Base-by-base conservation (phyloP, 2,797 vertebrate genomes). In the Malacoctenus gilli region DNA sequence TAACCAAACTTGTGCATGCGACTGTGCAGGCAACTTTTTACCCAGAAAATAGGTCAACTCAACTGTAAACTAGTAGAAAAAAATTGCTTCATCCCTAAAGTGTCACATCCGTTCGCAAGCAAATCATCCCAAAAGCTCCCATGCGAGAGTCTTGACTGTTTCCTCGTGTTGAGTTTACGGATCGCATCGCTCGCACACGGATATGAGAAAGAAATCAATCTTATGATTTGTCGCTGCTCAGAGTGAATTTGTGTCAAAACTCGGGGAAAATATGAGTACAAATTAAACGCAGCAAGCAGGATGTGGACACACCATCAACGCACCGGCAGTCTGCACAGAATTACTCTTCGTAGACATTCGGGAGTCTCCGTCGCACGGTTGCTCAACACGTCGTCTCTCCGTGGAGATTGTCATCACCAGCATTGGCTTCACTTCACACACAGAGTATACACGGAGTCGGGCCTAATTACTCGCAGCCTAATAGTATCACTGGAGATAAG, bases 401-500 rank as follows among this genome's bases (percentile, higher is more conserved):
- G 5, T 60, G 30, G 66, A 75, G 65, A 80, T 76, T 36, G 66
- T 63, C 43, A 49, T 76, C 70, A 43, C 52, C 46, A 71, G 32
- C 16, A 31, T 50, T 85, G 83, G 82, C 84, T 73, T 55, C 54
- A 71, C 59, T 75, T 87, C 79, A 78, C 62, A 75, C 37, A 40
- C 22, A 85, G 71, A 71, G 46, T 48, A 55, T 34, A 63, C 16
- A 63, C 16, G 31, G 57, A 68, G 72, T 64, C 38, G 20, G 64
- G 74, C 62, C 58, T 56, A 75, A 85, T 85, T 68, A 81, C 76
- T 59, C 37, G 3, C 59, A 56, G 68, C 55, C 80, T 74, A 83
- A 74, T 76, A 68, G 75, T 75, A 85, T 80, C 75, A 79, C 25
- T 54, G 67, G 20, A 85, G 87, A 89, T 88, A 85, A 86, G 79